Base-by-base conservation (phyloP, 2,113 vertebrate genomes). In the Vimba vimba region DNA sequence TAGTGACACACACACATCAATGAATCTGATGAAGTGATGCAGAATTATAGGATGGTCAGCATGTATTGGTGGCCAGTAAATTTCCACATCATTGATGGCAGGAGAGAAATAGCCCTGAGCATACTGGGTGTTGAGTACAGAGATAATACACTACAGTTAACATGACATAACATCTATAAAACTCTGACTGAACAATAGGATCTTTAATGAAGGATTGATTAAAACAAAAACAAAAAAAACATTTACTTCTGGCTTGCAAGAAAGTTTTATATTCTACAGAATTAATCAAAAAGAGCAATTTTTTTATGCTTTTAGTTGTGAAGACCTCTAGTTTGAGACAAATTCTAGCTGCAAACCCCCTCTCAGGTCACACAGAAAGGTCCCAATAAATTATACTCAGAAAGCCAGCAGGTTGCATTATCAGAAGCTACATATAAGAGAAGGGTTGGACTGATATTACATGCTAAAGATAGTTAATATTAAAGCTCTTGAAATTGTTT, bases 401-500 rank as follows among this genome's bases (percentile, higher is more conserved):
- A 62, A 68, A 78, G 36, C 68, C 47, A 55, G 55, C 39, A 13
- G 4, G 10, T 57, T 90, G 73, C 83, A 52, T 76, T 82, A 87
- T 86, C 82, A 89, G 25, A 69, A 85, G 71, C 43, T 9, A 9
- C n/a, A 33, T 59, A 23, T 9, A 43, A 43, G 10, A 73, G 71
- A 71, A 33, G 69, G 25, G 39, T 66, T 25, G 39, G 27, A 52
- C 43, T 73, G 62, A 82, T 25, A 66, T 87, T 78, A 12, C 60
- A 30, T 0, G 33, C 27, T 68, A 86, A 86, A 88, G 59, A 89
- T 68, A 86, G 78, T 71, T 7, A 43, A 80, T 89, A 30, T 55
- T 86, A 68, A 83, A 69, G 57, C 11, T 86, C 27, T 47, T 36
- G 36, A 79, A 64, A 87, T 25, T 71, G 62, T 82, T 88, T 90